These are phyloP conservation scores for Palythoa caribaeorum DNA, from an alignment of 92 coral and sea anemone genomes.

Conservation along the genomic window DNA sequence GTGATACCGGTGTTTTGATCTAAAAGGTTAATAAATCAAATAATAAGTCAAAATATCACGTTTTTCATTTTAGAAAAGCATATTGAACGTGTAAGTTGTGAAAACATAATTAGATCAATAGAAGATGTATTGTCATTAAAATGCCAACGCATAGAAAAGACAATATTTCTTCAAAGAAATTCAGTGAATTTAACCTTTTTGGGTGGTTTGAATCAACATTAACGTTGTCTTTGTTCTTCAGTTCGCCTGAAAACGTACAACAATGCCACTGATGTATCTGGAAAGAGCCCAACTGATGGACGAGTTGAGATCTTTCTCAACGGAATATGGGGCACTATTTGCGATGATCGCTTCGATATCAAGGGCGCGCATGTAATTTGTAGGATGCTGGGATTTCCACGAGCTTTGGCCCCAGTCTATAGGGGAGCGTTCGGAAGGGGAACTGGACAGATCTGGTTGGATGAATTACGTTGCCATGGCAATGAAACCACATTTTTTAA, in stretches of 20 bases:
- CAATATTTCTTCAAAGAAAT: too few species aligned
- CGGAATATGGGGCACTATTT: conserved; percentile 26
- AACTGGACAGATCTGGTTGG: conserved; percentile 20
- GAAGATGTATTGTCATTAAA: too few species aligned
- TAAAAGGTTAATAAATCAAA: too few species aligned
- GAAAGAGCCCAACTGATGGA: conserved; percentile 6
- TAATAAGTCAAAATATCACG: too few species aligned
- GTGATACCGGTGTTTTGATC: too few species aligned
- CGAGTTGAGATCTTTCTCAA: conserved; percentile 26
- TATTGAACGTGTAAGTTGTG: too few species aligned
- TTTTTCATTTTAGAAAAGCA: too few species aligned
- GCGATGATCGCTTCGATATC: conserved; percentile 28
- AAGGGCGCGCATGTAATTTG: conserved; percentile 33
- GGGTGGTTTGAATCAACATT: too few species aligned
- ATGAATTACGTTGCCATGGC: conserved; percentile 29
- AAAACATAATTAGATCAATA: too few species aligned
- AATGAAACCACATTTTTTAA: neutral
- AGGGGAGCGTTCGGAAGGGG: neutral
- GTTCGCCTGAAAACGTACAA: conserved; percentile 10
- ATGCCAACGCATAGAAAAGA: too few species aligned
- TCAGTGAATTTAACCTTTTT: too few species aligned
- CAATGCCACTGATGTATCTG: neutral
- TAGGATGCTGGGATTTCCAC: neutral
- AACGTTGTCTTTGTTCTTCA: neutral
- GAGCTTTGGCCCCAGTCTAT: neutral